Percentiles rank a stretch among this genome's conserved stretches.
Conservation (phyloP, 1,140 invertebrate genomes). For the Nebria ingens region DNA sequence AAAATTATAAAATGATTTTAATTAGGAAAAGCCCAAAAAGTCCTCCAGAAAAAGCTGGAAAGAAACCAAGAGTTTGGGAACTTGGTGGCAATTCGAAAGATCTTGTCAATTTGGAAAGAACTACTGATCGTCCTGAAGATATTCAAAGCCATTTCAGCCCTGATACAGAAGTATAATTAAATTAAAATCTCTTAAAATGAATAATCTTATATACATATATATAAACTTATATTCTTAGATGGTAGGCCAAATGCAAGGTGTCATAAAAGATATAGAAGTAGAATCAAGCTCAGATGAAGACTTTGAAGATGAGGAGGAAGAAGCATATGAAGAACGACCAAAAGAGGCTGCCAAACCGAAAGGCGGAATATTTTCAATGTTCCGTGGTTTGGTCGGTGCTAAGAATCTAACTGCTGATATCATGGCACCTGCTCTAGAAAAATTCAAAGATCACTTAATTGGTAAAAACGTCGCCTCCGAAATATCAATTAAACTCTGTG, state of each 20-base stretch:
- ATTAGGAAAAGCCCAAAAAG: constrained; percentile 45
- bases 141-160: constrained; percentile 44
- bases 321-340: constrained; percentile 16
- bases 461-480: constrained; percentile 96
- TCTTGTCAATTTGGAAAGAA: constrained; percentile 70
- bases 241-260: constrained; percentile 70
- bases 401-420: constrained; percentile 62
- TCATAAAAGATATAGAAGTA: constrained; percentile 55
- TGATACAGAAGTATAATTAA: constrained; percentile 49
- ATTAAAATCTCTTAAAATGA: neutral
- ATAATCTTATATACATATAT: neutral
- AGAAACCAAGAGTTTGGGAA: constrained; percentile 86
- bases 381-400: constrained; percentile 78
- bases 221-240: constrained; percentile 42
- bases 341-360: constrained; percentile 19
- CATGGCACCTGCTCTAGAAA: constrained; percentile 82
- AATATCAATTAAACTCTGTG: constrained; percentile 88
- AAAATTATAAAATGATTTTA: constrained; percentile 14
- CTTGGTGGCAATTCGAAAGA: constrained; percentile 70
- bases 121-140: constrained; percentile 63
- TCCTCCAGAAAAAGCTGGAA: constrained; percentile 63
- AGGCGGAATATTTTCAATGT: constrained; percentile 66
- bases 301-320: constrained; percentile 26
- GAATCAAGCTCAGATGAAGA: constrained; percentile 43
- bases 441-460: constrained; percentile 94